Base-by-base conservation (phyloP, 2,888 invertebrate genomes). In the Agonopterix arenella region DNA sequence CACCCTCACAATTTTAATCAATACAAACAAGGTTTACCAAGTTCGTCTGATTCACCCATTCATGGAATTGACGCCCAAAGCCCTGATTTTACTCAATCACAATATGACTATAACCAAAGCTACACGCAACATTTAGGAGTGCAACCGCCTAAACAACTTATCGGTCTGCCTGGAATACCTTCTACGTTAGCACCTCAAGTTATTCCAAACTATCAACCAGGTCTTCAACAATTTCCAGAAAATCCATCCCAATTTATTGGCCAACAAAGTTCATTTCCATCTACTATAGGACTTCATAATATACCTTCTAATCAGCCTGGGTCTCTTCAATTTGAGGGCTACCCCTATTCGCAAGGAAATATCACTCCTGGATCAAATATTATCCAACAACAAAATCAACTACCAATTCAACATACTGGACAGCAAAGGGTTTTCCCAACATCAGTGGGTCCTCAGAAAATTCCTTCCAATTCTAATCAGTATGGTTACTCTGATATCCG, bases 31-130 rank as follows among this genome's bases (percentile, higher is more conserved):
- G 47, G 18, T 38, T 44, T 52, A 8, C 45, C 52, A 13, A 11
- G 43, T 40, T 18, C 45, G n/a, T 57, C 53, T 9, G 10, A 36
- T 11, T 47, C 48, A 9, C 51, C 58, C 18, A 43, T 47, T 47
- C 9, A 44, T 36, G 53, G 48, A 11, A 41, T 18, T 37, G 43
- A 28, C 5, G 28, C 45, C 1, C 44, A 50, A 53, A 11, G 11
- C 11, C 51, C 47, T 36, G 51, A 45, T n/a, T 13, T 45, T 11
- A 11, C 11, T 11, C 46, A 40, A 18, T 41, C 28, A 41, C 36
- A 10, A 13, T 36, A 13, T 45, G 36, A 10, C 1, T 43, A 13
- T 7, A 11, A 43, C 18, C 44, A 46, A 47, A 47, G 47, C 2
- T 36, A 11, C n/a, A 47, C 36, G 43, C 48, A 52, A 8, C 43